Evolutionary conservation across 2,113 vertebrate species (phyloP).

Genomic region (Brachypteracias leptosomus): DNA sequence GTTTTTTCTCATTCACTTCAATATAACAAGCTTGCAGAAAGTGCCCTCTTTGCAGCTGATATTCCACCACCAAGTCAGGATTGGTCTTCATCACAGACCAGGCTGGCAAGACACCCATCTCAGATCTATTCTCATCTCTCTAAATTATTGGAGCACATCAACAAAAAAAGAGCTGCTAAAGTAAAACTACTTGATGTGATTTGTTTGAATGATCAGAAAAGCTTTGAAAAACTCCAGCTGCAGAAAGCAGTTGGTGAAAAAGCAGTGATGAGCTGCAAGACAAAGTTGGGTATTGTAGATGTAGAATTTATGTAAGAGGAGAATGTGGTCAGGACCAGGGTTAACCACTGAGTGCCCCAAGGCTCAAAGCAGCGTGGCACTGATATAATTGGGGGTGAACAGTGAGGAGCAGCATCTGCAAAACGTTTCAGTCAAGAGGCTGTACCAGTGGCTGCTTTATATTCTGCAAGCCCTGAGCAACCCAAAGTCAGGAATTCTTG

Average conservation of each 20-base stretch:
- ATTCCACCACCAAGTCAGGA: background rate
- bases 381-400: background rate
- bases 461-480: background rate
- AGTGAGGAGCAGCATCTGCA: background rate
- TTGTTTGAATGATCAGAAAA: background rate
- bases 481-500: background rate
- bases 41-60: background rate
- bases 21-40: background rate
- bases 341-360: background rate
- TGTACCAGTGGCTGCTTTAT: background rate
- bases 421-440: background rate
- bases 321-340: background rate
- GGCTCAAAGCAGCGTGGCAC: background rate
- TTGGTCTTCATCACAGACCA: background rate
- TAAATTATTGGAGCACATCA: background rate
- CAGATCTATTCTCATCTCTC: background rate
- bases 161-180: background rate
- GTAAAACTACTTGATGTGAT: background rate
- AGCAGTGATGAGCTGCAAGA: background rate
- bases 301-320: background rate
- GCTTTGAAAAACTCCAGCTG: background rate
- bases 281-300: background rate
- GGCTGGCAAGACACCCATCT: background rate
- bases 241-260: background rate
- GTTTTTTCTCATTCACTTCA: background rate